Evolutionary conservation across 2,797 vertebrate genomes (phyloP).

Genomic region (Pipistrellus pygmaeus): DNA sequence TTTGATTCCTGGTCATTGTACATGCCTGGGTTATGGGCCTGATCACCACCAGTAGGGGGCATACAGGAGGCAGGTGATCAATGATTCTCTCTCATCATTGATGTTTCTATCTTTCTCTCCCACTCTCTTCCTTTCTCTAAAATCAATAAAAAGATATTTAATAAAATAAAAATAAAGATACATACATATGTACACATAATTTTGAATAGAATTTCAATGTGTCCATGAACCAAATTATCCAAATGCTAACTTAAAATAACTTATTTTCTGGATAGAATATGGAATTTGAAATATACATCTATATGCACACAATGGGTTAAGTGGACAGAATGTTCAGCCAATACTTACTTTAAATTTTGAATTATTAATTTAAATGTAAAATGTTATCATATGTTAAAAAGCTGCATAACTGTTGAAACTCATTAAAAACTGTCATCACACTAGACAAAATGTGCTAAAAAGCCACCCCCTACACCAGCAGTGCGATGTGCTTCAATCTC

Average conservation of each 20-base stretch:
- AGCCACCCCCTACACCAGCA: not conserved
- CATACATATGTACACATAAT: not conserved
- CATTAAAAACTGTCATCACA: slow-evolving; percentile 14
- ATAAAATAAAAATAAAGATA: too few relatives aligned
- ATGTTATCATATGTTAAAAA: slow-evolving; percentile 5
- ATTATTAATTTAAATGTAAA: slow-evolving; percentile 42
- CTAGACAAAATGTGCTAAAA: not conserved
- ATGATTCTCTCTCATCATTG: too few relatives aligned
- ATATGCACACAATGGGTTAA: not conserved
- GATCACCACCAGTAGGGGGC: too few relatives aligned
- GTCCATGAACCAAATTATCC: not conserved
- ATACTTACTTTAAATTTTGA: slow-evolving; percentile 49
- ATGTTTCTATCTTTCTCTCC: too few relatives aligned
- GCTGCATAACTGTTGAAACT: not conserved
- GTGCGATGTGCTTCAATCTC: not conserved
- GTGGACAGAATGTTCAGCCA: not conserved
- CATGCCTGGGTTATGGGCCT: too few relatives aligned
- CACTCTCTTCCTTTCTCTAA: too few relatives aligned
- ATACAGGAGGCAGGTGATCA: too few relatives aligned
- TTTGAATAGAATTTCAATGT: not conserved
- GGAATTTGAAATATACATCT: not conserved
- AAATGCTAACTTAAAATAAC: not conserved
- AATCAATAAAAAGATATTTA: too few relatives aligned
- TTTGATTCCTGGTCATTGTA: too few relatives aligned
- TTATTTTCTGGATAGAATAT: not conserved